Evolutionary conservation across 1,140 invertebrate genomes (phyloP).

Genomic region (Tetragnatha versicolor): DNA sequence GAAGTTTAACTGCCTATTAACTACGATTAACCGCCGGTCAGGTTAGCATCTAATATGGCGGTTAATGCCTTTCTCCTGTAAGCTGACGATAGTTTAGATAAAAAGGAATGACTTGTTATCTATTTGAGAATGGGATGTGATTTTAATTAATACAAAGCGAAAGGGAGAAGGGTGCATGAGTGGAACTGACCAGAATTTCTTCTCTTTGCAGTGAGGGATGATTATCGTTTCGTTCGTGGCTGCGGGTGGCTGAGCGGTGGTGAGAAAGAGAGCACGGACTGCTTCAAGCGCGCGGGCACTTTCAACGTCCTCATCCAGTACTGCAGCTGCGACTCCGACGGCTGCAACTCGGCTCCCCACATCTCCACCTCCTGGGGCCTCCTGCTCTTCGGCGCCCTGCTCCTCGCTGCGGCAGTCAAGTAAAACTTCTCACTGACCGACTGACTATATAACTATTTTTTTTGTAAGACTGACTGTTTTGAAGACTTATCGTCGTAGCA

Average conservation of each 20-base stretch:
- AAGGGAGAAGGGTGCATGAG: too few species aligned
- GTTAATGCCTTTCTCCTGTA: too few species aligned
- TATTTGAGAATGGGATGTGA: too few species aligned
- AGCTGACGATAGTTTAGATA: too few species aligned
- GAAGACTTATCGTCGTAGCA: background rate
- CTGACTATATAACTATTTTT: background rate
- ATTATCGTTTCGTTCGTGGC: constrained; percentile 56
- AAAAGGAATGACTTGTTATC: too few species aligned
- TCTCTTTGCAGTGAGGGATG: constrained; percentile 52
- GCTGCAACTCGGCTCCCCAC: constrained; percentile 53
- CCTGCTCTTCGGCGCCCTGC: background rate
- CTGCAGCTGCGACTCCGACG: constrained; percentile 57
- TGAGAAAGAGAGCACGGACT: constrained; percentile 51
- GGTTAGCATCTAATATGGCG: too few species aligned
- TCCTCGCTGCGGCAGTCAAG: constrained; percentile 22
- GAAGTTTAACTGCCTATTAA: too few species aligned
- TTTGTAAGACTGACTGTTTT: background rate
- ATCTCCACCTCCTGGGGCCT: background rate
- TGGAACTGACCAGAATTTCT: background rate
- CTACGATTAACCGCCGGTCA: too few species aligned
- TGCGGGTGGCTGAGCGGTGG: constrained; percentile 55
- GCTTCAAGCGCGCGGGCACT: constrained; percentile 57
- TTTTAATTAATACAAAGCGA: too few species aligned
- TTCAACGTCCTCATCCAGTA: constrained; percentile 58
- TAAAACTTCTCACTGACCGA: constrained; percentile 2